These are phyloP conservation scores for Tokudaia muenninki DNA, from an alignment of 2,797 vertebrate species.

Conservation along the genomic window DNA sequence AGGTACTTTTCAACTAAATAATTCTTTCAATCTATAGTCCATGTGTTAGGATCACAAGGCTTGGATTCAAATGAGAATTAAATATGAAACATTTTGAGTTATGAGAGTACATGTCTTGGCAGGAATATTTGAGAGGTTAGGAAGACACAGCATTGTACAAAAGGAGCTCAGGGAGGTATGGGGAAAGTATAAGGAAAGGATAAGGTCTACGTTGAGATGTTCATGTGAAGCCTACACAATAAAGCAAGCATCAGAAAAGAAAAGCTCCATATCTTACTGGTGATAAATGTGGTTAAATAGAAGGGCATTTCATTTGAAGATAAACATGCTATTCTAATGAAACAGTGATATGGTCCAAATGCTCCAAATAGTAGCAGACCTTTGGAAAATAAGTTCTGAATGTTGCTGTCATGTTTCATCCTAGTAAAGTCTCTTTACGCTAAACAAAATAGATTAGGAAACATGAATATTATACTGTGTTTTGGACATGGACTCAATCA, in stretches of 20 bases:
- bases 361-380: conserved; percentile 29
- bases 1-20: conserved; percentile 43
- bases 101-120: neutral
- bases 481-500: conserved; percentile 26
- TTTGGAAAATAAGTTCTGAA: conserved; percentile 58
- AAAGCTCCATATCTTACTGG: conserved; percentile 45
- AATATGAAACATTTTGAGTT: conserved; percentile 48
- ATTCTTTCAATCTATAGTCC: conserved; percentile 63
- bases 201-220: neutral
- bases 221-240: neutral
- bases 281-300: conserved; percentile 52
- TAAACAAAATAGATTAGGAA: conserved; percentile 59
- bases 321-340: conserved; percentile 63
- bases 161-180: conserved; percentile 20
- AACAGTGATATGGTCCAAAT: neutral
- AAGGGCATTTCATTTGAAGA: conserved; percentile 58
- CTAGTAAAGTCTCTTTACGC: conserved; percentile 63
- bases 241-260: conserved; percentile 62
- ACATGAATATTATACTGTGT: neutral
- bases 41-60: conserved; percentile 16
- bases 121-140: neutral
- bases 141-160: neutral
- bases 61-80: conserved; percentile 59
- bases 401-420: conserved; percentile 39
- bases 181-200: neutral